Base-by-base conservation (phyloP, 2,113 vertebrate genomes). In the Neofelis nebulosa region DNA sequence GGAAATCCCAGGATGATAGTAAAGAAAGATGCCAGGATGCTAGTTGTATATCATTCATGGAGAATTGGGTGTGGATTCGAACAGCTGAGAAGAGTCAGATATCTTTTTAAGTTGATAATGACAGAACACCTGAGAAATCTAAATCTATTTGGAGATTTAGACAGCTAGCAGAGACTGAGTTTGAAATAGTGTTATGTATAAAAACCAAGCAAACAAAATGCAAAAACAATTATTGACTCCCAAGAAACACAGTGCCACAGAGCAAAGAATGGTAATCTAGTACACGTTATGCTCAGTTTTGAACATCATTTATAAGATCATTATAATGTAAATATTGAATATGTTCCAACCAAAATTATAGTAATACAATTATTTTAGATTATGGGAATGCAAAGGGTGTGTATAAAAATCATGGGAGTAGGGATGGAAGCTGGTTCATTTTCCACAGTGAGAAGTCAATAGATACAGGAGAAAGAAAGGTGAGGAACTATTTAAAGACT, bases 291-390 rank as follows among this genome's bases (percentile, higher is more conserved):
- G n/a, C 41, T 85, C 31, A 84, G 29, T 78, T 94, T 31, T 71
- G 50, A 85, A 84, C 33, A 57, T n/a, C 84, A 36, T 45, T 78
- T 86, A 48, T 89, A 87, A 86, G 19, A 91, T 48, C 9, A 76
- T 66, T 73, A 89, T 76, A 96, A 78, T 48, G 55, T 89, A 83
- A 96, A 83, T 7, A 91, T 7, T 80, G 15, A 93, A 33, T 79
- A 97, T 5, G 27, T 36, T 94, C 73, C 25, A 90, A 79, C n/a
- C 21, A 74, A 94, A 95, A 84, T 82, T 55, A 48, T 16, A 84
- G 80, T 25, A 41, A 52, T 57, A 83, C 4, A 71, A 81, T 79
- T 92, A 96, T 84, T 89, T 97, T 81, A 80, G 69, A 93, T 19
- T 65, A 79, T n/a, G 23, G 55, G 23, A 88, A 89, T 63, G 16